A percentile compares a stretch with the other conserved stretches of the same genome.
Conservation (phyloP, 2,113 vertebrate genomes). For the Lasiurus borealis region DNA sequence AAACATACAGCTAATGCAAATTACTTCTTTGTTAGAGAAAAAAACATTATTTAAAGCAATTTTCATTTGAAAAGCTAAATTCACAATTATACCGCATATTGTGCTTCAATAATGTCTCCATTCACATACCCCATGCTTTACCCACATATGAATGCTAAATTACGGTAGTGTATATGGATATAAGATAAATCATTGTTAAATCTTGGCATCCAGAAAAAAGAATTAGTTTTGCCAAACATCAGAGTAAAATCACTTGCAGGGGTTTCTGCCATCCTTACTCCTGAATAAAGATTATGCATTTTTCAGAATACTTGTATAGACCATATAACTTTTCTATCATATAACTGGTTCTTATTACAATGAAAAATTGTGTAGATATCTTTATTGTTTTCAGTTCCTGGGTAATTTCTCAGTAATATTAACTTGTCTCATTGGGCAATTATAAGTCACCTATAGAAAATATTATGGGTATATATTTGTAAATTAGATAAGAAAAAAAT, state of each 20-base stretch:
- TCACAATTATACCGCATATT: neutral
- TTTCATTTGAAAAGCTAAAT: conserved; percentile 57
- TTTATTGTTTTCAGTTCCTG: neutral
- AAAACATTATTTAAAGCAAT: conserved; percentile 57
- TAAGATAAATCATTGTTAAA: conserved; percentile 4
- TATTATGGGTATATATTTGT: neutral
- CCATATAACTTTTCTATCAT: neutral
- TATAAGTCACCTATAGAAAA: neutral
- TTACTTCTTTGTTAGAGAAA: conserved; percentile 63
- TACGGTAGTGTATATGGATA: neutral
- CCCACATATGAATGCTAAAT: neutral
- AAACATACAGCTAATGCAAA: conserved; percentile 67
- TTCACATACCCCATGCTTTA: neutral
- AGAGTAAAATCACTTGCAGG: neutral
- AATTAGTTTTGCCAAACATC: neutral
- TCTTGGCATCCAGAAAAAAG: conserved; percentile 16
- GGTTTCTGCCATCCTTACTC: neutral
- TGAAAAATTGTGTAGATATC: neutral
- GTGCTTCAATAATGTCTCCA: neutral
- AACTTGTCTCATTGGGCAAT: neutral
- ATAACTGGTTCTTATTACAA: neutral
- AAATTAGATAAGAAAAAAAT: neutral
- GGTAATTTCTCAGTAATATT: conserved; percentile 9
- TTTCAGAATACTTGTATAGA: neutral
- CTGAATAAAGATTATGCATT: neutral